phyloP scores from a whole-genome alignment of 2,113 vertebrate genomes.

The Python bivittatus region DNA sequence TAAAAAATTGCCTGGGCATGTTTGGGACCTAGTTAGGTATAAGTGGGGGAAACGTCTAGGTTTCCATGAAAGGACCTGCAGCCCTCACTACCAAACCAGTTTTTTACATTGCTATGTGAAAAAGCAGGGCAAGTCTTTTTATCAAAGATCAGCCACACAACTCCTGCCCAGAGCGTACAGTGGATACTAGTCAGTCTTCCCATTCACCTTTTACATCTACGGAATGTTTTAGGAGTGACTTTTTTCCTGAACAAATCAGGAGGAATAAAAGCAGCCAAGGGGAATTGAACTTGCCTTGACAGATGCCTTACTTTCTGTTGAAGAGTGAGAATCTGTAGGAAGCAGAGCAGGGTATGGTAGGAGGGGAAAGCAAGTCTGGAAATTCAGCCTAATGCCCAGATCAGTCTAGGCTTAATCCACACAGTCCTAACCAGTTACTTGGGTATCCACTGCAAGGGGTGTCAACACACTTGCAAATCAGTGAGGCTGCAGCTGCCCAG shows the following conservation, averaged over 20 bases:
- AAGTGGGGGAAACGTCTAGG: background rate
- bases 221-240: background rate
- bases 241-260: background rate
- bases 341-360: background rate
- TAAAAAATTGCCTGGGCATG: background rate
- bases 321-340: background rate
- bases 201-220: background rate
- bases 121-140: background rate
- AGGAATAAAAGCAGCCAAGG: background rate
- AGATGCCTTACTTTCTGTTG: background rate
- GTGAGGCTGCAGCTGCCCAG: background rate
- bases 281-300: background rate
- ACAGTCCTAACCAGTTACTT: background rate
- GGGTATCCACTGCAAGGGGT: background rate
- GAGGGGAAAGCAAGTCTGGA: background rate
- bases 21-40: background rate
- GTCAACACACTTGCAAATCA: background rate
- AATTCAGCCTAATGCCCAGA: background rate
- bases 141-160: background rate
- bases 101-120: background rate
- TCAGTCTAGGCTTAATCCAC: background rate
- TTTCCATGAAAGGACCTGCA: background rate
- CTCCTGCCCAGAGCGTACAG: background rate
- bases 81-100: background rate
- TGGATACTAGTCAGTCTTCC: background rate